phyloP scores from a whole-genome alignment of 2,888 invertebrate genomes.

The Didymodactylos carnosus region DNA sequence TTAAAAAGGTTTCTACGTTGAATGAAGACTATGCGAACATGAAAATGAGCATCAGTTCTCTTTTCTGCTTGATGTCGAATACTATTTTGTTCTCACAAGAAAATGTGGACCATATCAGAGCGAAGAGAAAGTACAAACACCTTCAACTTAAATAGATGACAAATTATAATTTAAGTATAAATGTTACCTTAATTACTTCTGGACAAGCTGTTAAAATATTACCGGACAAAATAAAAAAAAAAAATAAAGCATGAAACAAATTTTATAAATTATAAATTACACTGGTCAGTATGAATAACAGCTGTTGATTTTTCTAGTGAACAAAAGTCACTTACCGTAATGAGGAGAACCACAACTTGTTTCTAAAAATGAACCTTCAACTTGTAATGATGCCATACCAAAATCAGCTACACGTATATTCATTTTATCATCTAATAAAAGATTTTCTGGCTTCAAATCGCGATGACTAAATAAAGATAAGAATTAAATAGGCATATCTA shows the following conservation, averaged over 20 bases:
- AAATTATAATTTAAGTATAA: not conserved
- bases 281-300: no score
- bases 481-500: not conserved
- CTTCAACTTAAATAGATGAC: not conserved
- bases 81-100: no score
- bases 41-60: no score
- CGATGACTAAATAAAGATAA: constrained; percentile 57
- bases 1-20: no score
- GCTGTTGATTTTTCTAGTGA: no score
- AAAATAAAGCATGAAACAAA: no score
- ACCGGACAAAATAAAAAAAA: not conserved
- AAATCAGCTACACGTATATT: constrained; percentile 99
- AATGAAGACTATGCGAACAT: no score
- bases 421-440: constrained; percentile 77
- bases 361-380: constrained; percentile 89
- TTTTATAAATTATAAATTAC: not conserved
- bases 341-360: constrained; percentile 63
- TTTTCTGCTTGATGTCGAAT: no score
- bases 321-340: constrained; percentile 6
- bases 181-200: constrained; percentile 86
- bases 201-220: constrained; percentile 91
- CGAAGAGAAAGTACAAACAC: no score
- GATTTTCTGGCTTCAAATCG: constrained; percentile 85
- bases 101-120: no score
- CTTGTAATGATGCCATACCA: constrained; percentile 97